Evolutionary conservation across 1,140 invertebrate species (phyloP), one percentile per base, ranked within the genome.

Genomic region (Drosophila ananassae): DNA sequence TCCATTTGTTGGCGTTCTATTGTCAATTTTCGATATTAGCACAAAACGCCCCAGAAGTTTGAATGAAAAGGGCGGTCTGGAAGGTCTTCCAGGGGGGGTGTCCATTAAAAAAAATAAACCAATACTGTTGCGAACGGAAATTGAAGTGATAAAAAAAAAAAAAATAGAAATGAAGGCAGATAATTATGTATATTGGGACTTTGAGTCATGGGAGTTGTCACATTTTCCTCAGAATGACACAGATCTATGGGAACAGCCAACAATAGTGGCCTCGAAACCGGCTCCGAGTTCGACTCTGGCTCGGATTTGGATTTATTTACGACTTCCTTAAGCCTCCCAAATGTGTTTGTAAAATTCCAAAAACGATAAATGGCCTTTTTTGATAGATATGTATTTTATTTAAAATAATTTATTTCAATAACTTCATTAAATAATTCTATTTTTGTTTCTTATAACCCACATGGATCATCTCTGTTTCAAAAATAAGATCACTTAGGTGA

Each of bases 91-190:
- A 17, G 17, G 17, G 17, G 17, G 17, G 17, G 17, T 17, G 17
- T 17, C 17, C 17, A 17, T 17, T 17, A 17, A 17, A 17, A 17
- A 17, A 17, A 17, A 17, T 17, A 17, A 17, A 17, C 17, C 48
- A 47, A 37, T 68, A 77, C 60, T 61, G 58, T 47, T 22, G 79
- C 60, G 64, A 83, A 44, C 79, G 79, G 79, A 83, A 83, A 83
- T 83, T 83, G 71, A 83, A 84, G 71, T 79, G 79, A 83, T 83
- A 83, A 79, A 83, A 83, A 83, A 75, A 78, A 72, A 78, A 79
- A 76, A 53, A 58, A 83, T 17, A 17, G 17, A 17, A 17, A 17
- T 17, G 17, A 64, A 53, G 44, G 24, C 51, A 75, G 46, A 75
- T 69, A 68, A 57, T 69, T 68, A 57, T 69, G 51, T 69, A 50